Percentiles rank a stretch among this genome's conserved stretches.
Evolutionary conservation across 2,113 vertebrate genomes (phyloP).

Genomic region (Platanista minor): DNA sequence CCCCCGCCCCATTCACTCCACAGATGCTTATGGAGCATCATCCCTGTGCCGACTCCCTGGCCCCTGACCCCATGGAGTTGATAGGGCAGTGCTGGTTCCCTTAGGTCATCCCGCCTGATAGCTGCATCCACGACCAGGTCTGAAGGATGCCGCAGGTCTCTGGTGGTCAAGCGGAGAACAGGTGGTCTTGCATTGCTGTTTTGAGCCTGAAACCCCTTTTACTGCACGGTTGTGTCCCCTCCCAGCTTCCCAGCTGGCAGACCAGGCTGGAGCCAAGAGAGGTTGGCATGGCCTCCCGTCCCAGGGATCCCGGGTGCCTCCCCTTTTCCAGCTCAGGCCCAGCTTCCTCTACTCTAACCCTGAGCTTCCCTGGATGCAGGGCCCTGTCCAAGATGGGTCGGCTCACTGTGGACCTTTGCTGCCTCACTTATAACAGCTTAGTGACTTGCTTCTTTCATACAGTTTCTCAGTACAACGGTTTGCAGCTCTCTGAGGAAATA

Average conservation of each 20-base stretch:
- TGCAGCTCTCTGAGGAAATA: background rate
- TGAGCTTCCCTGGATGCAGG: background rate
- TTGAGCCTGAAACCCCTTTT: background rate
- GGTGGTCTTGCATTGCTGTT: background rate
- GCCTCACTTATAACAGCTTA: background rate
- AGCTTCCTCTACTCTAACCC: background rate
- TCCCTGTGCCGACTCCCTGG: accelerated
- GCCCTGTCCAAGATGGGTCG: background rate
- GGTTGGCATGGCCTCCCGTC: background rate
- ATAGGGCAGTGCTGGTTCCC: accelerated
- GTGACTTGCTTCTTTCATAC: background rate
- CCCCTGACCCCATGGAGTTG: background rate
- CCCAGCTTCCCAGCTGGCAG: background rate
- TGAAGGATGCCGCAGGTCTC: background rate
- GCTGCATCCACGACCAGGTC: background rate
- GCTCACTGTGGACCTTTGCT: background rate
- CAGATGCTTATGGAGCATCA: background rate
- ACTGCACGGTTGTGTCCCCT: accelerated
- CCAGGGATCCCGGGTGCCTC: background rate
- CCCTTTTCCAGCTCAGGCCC: background rate
- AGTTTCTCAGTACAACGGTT: background rate
- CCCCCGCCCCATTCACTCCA: background rate
- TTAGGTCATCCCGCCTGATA: background rate
- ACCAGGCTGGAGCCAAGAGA: background rate
- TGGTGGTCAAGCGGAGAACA: accelerated